phyloP scores from a whole-genome alignment of 2,113 vertebrate species.

The Riparia riparia region DNA sequence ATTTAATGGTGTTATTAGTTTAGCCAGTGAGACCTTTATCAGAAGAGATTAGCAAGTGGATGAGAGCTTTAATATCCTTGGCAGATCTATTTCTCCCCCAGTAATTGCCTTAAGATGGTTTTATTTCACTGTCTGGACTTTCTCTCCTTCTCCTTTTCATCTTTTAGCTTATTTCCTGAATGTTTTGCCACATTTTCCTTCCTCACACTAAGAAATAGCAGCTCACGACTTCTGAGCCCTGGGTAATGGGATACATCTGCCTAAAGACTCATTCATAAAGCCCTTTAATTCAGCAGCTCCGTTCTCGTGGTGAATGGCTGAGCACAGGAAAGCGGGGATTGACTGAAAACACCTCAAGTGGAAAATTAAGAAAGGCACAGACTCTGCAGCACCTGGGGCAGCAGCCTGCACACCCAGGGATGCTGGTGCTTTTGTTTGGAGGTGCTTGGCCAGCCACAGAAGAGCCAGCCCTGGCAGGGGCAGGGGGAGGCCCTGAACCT shows the following conservation, averaged over 20 bases:
- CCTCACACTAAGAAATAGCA: neutral
- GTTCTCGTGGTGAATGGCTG: neutral
- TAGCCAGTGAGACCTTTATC: conserved; percentile 56
- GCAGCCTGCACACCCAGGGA: neutral
- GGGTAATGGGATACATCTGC: neutral
- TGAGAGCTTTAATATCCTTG: conserved; percentile 41
- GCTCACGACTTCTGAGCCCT: neutral
- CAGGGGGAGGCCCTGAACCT: neutral
- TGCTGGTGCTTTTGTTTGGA: neutral
- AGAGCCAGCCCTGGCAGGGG: neutral
- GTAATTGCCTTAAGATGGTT: conserved; percentile 50
- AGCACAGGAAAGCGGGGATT: neutral
- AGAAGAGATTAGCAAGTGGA: conserved; percentile 39
- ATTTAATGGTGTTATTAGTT: conserved; percentile 22
- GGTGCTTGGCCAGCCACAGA: neutral
- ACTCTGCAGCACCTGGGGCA: neutral
- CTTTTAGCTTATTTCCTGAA: neutral
- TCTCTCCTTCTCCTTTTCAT: neutral
- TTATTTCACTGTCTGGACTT: conserved; percentile 5
- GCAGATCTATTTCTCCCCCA: conserved; percentile 41
- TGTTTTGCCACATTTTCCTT: neutral
- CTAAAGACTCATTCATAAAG: neutral
- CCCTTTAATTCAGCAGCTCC: conserved; percentile 3
- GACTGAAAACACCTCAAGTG: neutral
- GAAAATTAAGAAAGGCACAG: conserved; percentile 5